Percentiles rank a stretch among this genome's conserved stretches.
phyloP scores from a whole-genome alignment of 2,888 invertebrate genomes.

The Meghimatium bilineatum region DNA sequence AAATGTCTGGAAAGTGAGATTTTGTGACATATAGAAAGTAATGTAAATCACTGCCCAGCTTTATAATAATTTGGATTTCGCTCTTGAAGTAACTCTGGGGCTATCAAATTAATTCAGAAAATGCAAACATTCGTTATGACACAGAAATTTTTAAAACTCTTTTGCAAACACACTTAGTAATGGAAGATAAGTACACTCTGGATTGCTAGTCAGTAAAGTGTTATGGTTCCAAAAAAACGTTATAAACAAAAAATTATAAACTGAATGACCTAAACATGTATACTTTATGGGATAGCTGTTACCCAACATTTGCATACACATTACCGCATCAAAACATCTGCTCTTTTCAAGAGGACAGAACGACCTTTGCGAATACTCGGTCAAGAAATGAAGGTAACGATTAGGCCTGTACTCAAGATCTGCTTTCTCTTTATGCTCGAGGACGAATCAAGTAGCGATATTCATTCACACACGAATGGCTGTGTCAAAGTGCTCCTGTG shows the following conservation, averaged over 20 bases:
- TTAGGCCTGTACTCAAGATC: slow-evolving; percentile 2
- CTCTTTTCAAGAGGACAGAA: slow-evolving; percentile 13
- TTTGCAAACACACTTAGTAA: too few relatives aligned
- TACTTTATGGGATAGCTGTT: slow-evolving; percentile 2
- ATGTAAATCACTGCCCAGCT: too few relatives aligned
- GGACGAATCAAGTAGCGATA: slow-evolving; percentile 12
- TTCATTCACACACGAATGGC: neutral
- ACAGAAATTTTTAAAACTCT: too few relatives aligned
- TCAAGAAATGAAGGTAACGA: slow-evolving; percentile 4
- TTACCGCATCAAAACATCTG: slow-evolving; percentile 30
- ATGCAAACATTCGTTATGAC: too few relatives aligned
- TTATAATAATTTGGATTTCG: too few relatives aligned
- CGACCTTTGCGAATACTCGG: slow-evolving; percentile 33
- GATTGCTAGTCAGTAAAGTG: too few relatives aligned
- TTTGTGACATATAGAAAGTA: too few relatives aligned
- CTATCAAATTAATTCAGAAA: too few relatives aligned
- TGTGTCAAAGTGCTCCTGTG: neutral
- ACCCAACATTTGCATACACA: slow-evolving; percentile 42
- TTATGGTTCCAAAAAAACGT: too few relatives aligned
- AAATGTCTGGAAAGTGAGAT: too few relatives aligned
- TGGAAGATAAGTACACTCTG: too few relatives aligned
- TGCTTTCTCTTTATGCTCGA: neutral
- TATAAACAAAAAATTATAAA: neutral
- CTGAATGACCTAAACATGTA: neutral
- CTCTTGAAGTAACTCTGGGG: too few relatives aligned